phyloP scores from a whole-genome alignment of 1,140 invertebrate species.

The Drosophila albomicans region DNA sequence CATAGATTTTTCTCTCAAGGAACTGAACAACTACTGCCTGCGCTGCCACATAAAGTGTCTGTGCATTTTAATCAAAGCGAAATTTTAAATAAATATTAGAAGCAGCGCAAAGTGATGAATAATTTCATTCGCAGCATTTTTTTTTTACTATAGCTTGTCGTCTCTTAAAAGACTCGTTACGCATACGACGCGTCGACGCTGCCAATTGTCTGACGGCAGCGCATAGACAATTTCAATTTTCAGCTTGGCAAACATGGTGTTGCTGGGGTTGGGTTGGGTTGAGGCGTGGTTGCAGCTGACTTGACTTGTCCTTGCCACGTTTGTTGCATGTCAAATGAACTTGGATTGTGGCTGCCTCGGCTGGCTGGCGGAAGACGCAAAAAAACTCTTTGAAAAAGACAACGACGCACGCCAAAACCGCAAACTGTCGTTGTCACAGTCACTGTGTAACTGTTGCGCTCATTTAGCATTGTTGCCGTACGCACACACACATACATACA shows the following conservation, averaged over 20 bases:
- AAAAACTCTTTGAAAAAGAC: conserved; percentile 47
- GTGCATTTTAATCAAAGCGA: conserved; percentile 76
- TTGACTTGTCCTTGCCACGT: conserved; percentile 69
- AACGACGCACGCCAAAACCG: conserved; percentile 26
- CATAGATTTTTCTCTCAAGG: conserved; percentile 50
- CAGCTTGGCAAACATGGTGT: conserved; percentile 31
- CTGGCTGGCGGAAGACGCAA: conserved; percentile 26
- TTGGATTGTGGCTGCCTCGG: conserved; percentile 33
- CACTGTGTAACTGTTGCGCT: conserved; percentile 65
- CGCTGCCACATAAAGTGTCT: conserved; percentile 47
- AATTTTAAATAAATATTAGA: conserved; percentile 81
- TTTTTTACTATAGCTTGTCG: neutral
- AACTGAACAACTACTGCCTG: conserved; percentile 32
- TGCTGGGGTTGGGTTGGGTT: neutral
- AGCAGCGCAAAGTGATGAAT: conserved; percentile 62
- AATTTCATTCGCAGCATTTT: conserved; percentile 46
- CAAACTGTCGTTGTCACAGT: conserved; percentile 56
- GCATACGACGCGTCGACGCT: conserved; percentile 39
- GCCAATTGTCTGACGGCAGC: conserved; percentile 54
- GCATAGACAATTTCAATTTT: conserved; percentile 68
- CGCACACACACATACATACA: conserved; percentile 29
- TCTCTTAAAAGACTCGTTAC: conserved; percentile 19
- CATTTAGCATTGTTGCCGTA: conserved; percentile 56
- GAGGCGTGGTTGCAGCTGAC: conserved; percentile 43
- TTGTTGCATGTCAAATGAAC: conserved; percentile 76